These are phyloP conservation scores for Tupaia chinensis DNA, from an alignment of 2,113 vertebrate species.

Conservation along the genomic window DNA sequence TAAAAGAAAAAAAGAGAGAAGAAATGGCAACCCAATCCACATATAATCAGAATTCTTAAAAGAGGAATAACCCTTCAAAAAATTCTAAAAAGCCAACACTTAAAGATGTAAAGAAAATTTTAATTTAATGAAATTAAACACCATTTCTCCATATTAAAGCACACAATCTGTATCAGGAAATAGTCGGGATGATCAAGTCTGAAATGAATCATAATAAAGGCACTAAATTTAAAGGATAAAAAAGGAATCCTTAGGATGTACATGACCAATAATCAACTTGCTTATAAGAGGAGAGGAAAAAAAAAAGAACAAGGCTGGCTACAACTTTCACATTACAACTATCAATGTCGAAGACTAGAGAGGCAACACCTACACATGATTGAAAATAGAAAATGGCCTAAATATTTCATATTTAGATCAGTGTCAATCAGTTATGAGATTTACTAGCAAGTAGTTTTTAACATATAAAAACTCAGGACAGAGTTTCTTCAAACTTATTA, in stretches of 20 bases:
- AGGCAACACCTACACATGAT: background rate
- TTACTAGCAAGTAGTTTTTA: conserved; percentile 23
- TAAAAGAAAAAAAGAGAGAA: background rate
- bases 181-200: background rate
- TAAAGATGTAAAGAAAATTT: background rate
- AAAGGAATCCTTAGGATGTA: background rate
- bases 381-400: background rate
- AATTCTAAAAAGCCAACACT: background rate
- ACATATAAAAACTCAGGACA: background rate
- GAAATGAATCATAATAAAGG: background rate
- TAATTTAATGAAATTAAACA: background rate
- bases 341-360: background rate
- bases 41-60: background rate
- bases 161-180: background rate
- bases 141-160: background rate
- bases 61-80: background rate
- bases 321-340: background rate
- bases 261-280: background rate
- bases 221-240: background rate
- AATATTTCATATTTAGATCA: background rate
- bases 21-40: background rate
- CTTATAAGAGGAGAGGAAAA: background rate
- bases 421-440: background rate
- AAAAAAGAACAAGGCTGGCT: background rate
- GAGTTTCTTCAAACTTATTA: conserved; percentile 9